These are phyloP conservation scores for Lontra canadensis DNA, from an alignment of 2,113 vertebrate genomes.

Conservation along the genomic window DNA sequence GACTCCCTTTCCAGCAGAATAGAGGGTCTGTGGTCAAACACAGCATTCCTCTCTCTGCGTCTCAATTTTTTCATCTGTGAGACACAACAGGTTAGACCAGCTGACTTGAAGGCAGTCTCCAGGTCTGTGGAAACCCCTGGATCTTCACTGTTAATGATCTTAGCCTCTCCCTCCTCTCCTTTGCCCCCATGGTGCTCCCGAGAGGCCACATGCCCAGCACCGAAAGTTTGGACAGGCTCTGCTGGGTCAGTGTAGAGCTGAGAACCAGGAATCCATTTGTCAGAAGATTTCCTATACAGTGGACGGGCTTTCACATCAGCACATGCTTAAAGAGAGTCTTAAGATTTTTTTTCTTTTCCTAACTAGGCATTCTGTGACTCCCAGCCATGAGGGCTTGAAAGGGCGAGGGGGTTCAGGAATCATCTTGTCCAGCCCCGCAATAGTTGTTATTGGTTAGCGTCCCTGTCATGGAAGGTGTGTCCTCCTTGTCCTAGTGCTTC, in stretches of 20 bases:
- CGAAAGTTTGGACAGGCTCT: background rate
- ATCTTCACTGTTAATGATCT: background rate
- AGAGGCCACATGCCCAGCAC: background rate
- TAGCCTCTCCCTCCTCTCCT: constrained; percentile 7
- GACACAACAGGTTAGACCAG: background rate
- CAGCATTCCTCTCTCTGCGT: background rate
- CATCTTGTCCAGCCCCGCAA: background rate
- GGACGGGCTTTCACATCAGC: background rate
- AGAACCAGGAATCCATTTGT: background rate
- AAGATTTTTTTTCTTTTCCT: background rate
- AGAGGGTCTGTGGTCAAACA: background rate
- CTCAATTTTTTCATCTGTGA: background rate
- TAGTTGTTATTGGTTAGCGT: background rate
- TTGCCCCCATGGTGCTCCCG: constrained; percentile 53
- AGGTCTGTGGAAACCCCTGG: background rate
- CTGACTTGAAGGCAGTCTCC: background rate
- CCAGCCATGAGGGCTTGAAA: background rate
- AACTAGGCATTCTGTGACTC: background rate
- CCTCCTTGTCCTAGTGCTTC: background rate
- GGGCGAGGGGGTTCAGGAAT: background rate
- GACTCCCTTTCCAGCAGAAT: background rate
- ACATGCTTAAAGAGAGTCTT: background rate
- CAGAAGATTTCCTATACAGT: background rate
- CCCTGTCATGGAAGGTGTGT: background rate
- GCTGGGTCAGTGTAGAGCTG: background rate